Evolutionary conservation across 2,113 vertebrate species (phyloP).

Genomic region (Micromys minutus): DNA sequence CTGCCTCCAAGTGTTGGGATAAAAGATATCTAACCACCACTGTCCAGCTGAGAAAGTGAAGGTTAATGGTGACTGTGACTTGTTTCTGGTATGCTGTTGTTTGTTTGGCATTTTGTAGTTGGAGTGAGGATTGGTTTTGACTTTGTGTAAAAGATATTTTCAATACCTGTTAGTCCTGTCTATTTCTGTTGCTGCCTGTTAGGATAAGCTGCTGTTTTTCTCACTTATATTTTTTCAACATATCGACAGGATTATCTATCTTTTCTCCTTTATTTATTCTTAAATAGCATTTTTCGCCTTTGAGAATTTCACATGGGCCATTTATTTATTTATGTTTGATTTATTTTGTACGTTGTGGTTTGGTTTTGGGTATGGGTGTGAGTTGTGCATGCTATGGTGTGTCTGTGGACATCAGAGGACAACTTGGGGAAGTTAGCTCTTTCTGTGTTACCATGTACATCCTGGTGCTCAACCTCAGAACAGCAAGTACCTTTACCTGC

Average conservation of each 20-base stretch:
- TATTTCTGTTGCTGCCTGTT: not conserved
- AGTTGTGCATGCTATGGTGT: not conserved
- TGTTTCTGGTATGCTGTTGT: conserved; percentile 39
- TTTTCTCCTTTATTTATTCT: not conserved
- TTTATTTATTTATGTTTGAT: not conserved
- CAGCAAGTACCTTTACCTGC: too few species aligned
- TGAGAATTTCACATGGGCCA: not conserved
- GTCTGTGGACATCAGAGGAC: not conserved
- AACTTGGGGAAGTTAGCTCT: not conserved
- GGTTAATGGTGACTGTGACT: not conserved
- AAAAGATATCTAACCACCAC: not conserved
- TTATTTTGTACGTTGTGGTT: not conserved
- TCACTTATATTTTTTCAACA: not conserved
- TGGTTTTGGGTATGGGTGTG: not conserved
- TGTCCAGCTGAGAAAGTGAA: conserved; percentile 4
- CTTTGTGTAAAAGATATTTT: conserved; percentile 36
- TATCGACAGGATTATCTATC: not conserved
- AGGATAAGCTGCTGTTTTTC: not conserved
- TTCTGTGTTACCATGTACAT: not conserved
- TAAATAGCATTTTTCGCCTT: not conserved
- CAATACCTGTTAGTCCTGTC: conserved; percentile 12
- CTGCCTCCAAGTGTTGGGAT: not conserved
- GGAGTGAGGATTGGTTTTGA: conserved; percentile 15
- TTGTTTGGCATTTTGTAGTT: conserved; percentile 24
- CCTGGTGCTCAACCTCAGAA: not conserved